These are phyloP conservation scores for Lanistes nyassanus DNA, from an alignment of 1,140 invertebrate genomes.

Conservation along the genomic window DNA sequence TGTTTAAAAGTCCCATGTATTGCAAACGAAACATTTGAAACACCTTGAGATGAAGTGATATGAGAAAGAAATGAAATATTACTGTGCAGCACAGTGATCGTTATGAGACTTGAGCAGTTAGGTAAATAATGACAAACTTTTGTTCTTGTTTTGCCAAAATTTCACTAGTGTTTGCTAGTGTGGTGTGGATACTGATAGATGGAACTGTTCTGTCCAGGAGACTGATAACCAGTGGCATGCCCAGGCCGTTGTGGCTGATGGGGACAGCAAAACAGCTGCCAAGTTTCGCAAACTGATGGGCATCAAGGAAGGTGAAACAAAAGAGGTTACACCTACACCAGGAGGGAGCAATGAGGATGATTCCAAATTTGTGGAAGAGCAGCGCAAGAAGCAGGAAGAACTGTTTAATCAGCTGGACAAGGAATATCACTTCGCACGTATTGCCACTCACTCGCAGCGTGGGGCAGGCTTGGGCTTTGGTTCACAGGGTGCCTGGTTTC, in stretches of 20 bases:
- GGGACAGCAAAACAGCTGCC: conserved; percentile 89
- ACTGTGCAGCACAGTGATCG: too few species aligned
- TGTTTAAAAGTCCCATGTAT: too few species aligned
- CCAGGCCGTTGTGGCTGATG: conserved; percentile 83
- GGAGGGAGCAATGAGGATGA: conserved; percentile 62
- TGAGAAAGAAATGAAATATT: too few species aligned
- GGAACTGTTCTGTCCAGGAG: conserved; percentile 36
- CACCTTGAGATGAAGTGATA: too few species aligned
- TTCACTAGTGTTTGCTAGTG: background rate
- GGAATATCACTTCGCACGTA: conserved; percentile 92
- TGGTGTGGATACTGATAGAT: background rate
- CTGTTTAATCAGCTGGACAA: conserved; percentile 91
- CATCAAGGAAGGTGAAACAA: conserved; percentile 77
- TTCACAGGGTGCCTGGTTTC: conserved; percentile 41
- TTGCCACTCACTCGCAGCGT: conserved; percentile 92
- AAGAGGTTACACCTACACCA: conserved; percentile 4
- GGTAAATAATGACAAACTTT: background rate
- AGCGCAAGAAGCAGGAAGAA: conserved; percentile 81
- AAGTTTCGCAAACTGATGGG: conserved; percentile 97
- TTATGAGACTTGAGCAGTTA: too few species aligned
- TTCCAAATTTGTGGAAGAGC: conserved; percentile 54
- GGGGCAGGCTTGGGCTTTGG: conserved; percentile 89
- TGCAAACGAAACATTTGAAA: too few species aligned
- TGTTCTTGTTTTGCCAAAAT: background rate
- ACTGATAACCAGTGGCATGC: conserved; percentile 55